Conservation (phyloP, 2,888 invertebrate species). For the Hypsopygia costalis region DNA sequence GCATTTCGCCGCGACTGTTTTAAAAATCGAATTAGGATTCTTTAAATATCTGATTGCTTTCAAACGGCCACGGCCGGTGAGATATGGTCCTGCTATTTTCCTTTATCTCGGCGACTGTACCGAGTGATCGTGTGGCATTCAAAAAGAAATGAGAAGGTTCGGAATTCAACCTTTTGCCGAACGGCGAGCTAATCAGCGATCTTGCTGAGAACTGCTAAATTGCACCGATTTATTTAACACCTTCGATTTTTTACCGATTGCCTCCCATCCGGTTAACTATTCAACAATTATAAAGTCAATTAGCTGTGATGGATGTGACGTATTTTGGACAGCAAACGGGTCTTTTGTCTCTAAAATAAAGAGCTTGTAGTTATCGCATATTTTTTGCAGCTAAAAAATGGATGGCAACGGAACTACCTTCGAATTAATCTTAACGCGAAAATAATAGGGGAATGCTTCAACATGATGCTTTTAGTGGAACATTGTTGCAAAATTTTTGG, state of each 20-base stretch:
- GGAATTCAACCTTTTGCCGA: constrained; percentile 3
- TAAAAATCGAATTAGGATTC: constrained; percentile 59
- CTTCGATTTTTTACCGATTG: constrained; percentile 9
- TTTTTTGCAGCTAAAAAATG: constrained; percentile 6
- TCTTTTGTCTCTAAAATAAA: neutral
- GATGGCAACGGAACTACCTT: constrained; percentile 10
- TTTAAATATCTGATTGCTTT: constrained; percentile 45
- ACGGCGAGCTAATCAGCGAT: constrained; percentile 8
- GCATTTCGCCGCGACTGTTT: constrained; percentile 34
- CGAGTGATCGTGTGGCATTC: constrained; percentile 16
- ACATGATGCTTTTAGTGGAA: constrained; percentile 34
- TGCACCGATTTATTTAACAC: constrained; percentile 10
- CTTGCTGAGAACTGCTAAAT: constrained; percentile 3
- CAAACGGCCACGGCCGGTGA: constrained; percentile 33
- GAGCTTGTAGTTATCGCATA: constrained; percentile 5
- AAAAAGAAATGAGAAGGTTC: constrained; percentile 6
- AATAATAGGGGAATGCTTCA: constrained; percentile 48
- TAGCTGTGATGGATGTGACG: constrained; percentile 18
- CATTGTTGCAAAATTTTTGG: constrained; percentile 28
- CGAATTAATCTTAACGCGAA: constrained; percentile 53
- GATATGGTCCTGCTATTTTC: constrained; percentile 37
- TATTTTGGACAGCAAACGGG: neutral
- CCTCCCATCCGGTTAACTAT: constrained; percentile 18
- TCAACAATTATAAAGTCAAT: constrained; percentile 19
- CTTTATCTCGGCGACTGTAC: constrained; percentile 28